Base-by-base conservation (phyloP, 1,140 invertebrate species). In the Nephotettix cincticeps region DNA sequence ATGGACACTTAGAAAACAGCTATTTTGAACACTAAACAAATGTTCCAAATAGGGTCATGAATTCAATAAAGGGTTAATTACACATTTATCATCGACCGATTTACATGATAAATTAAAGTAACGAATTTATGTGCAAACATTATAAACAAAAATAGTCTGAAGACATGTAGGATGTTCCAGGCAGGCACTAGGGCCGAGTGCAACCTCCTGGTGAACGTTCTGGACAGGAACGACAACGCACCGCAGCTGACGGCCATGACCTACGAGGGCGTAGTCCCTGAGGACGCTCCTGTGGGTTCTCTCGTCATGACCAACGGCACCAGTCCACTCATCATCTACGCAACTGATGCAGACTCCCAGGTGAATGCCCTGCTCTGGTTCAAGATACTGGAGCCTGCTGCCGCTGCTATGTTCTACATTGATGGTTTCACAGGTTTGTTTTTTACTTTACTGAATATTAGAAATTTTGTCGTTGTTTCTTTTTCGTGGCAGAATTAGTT, bases 191-290 rank as follows among this genome's bases (percentile, higher is more conserved):
- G 83, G 19, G 88, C 91, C 0, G 78, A 73, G 2, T 91, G 89
- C 69, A 86, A 84, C 74, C 84, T 93, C 14, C 84, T 89, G n/a
- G 85, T 94, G 19, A 90, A 93, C 79, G 87, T 94, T 67, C 80
- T 92, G 65, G 93, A 93, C 79, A 85, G 84, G 73, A 93, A 97
- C 82, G 95, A 97, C 80, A 96, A 94, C 82, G 81, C 88, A n/a
- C 95, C 96, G 2, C 81, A 83, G 58, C 95, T 96, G 78, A 76
- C 88, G 9, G 85, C 90, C 75, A 82, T 81, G 1, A 78, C 83
- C 56, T 96, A 93, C 78, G 82, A 82, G 30, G 90, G 93, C 21
- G 82, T 84, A 76, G 85, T 95, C 25, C 87, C 87, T 72, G 91
- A 95, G 83, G 83, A 88, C 13, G 87, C 93, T 19, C 84, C 83